phyloP scores from a whole-genome alignment of 37 sponge, comb jelly and placozoan genomes.

The Spongilla lacustris region DNA sequence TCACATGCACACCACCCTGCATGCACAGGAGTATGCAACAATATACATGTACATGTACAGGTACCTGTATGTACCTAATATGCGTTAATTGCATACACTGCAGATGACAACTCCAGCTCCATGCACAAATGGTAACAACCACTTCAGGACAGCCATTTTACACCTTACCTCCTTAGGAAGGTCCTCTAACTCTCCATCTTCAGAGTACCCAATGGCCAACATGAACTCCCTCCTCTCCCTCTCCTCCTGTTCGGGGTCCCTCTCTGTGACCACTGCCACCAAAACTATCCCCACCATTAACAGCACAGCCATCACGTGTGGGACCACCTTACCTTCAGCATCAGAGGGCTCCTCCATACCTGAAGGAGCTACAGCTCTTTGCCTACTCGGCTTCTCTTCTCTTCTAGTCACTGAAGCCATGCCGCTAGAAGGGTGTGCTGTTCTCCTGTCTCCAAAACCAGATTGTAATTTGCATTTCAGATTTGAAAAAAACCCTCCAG shows the following conservation, averaged over 20 bases:
- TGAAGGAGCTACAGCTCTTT: neutral
- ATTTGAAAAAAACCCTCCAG: constrained; percentile 58
- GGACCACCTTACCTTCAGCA: neutral
- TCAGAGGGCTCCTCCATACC: neutral
- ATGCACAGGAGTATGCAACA: neutral
- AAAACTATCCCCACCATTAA: neutral
- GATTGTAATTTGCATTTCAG: constrained; percentile 43
- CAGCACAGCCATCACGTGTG: neutral
- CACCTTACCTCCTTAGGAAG: constrained; percentile 58
- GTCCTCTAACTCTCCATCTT: constrained; percentile 32
- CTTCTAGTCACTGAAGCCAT: too few relatives aligned
- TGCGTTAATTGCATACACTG: too few relatives aligned
- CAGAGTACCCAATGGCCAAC: constrained; percentile 71
- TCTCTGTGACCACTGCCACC: neutral
- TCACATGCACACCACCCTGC: neutral
- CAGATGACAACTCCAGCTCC: neutral
- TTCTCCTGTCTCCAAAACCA: neutral
- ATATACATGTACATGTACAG: neutral
- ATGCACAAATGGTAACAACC: too few relatives aligned
- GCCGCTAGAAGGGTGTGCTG: neutral
- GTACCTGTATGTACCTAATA: too few relatives aligned
- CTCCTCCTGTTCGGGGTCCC: constrained; percentile 26
- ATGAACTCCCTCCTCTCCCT: constrained; percentile 47
- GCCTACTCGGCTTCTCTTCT: neutral
- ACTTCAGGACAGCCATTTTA: too few relatives aligned